Percentiles rank a stretch among this genome's conserved stretches.
Conservation (phyloP, 2,797 vertebrate genomes). For the Anas capensis region DNA sequence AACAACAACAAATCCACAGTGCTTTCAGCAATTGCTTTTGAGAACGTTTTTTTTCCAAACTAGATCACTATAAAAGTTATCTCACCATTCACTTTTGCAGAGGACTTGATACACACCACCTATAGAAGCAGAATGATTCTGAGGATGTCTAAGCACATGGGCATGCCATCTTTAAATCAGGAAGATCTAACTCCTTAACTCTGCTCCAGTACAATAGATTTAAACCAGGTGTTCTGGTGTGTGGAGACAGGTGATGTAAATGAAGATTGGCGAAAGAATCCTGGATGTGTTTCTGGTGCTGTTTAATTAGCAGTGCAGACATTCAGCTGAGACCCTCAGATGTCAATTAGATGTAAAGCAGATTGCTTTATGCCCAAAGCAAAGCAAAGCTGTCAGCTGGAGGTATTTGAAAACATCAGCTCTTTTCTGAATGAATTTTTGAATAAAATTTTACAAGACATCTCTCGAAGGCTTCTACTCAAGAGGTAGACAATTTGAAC, state of each 20-base stretch:
- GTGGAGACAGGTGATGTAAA: not conserved
- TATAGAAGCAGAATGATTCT: not conserved
- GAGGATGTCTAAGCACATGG: not conserved
- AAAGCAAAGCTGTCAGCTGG: not conserved
- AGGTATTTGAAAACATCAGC: not conserved
- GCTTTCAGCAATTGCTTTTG: not conserved
- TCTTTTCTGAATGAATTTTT: not conserved
- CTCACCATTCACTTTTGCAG: not conserved
- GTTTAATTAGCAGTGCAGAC: not conserved
- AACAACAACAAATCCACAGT: not conserved
- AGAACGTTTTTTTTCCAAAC: not conserved
- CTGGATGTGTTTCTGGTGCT: not conserved
- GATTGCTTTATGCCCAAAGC: not conserved
- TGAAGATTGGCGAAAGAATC: not conserved
- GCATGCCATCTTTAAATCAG: not conserved
- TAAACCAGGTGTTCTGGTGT: not conserved
- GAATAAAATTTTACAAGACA: not conserved
- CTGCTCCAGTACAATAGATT: not conserved
- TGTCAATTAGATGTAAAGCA: not conserved
- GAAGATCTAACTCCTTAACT: not conserved
- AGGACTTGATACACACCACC: not conserved
- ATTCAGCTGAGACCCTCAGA: not conserved
- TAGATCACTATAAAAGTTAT: not conserved
- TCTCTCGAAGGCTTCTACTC: not conserved
- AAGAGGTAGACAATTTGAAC: not conserved